phyloP scores from a whole-genome alignment of 2,888 invertebrate genomes.

The Lasioglossum pauxillum region DNA sequence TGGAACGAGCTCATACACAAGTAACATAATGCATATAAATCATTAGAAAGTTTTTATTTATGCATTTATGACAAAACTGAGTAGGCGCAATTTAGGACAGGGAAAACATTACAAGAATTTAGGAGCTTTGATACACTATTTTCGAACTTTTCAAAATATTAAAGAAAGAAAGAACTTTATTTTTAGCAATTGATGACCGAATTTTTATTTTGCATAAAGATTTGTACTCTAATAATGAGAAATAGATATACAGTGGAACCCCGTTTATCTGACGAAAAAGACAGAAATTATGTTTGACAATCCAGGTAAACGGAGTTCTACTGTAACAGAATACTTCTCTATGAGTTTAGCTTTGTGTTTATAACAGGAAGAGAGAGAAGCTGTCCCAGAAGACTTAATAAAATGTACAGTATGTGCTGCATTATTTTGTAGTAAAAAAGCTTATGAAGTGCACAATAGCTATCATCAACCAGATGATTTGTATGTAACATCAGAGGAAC shows the following conservation, averaged over 20 bases:
- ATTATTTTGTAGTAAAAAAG: constrained; percentile 88
- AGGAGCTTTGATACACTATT: background rate
- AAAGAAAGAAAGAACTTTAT: background rate
- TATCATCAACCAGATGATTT: constrained; percentile 88
- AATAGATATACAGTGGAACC: background rate
- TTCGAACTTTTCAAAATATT: background rate
- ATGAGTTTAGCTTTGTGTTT: constrained; percentile 20
- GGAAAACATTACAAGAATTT: background rate
- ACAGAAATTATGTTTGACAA: background rate
- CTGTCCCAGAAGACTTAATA: constrained; percentile 85
- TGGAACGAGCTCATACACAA: constrained; percentile 80
- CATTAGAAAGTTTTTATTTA: background rate
- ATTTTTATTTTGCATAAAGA: background rate
- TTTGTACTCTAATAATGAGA: background rate
- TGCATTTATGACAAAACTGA: background rate
- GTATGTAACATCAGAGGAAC: constrained; percentile 87
- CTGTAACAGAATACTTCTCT: background rate
- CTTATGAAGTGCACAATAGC: constrained; percentile 88
- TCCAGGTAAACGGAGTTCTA: background rate
- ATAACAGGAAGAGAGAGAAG: constrained; percentile 85
- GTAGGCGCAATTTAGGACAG: background rate
- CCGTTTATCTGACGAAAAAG: background rate
- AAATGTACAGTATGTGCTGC: constrained; percentile 89
- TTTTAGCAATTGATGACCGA: background rate
- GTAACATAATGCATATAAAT: constrained; percentile 60